phyloP scores from a whole-genome alignment of 30 jellyfish, hydroid and myxozoan genomes.

The Aurelia aurita region DNA sequence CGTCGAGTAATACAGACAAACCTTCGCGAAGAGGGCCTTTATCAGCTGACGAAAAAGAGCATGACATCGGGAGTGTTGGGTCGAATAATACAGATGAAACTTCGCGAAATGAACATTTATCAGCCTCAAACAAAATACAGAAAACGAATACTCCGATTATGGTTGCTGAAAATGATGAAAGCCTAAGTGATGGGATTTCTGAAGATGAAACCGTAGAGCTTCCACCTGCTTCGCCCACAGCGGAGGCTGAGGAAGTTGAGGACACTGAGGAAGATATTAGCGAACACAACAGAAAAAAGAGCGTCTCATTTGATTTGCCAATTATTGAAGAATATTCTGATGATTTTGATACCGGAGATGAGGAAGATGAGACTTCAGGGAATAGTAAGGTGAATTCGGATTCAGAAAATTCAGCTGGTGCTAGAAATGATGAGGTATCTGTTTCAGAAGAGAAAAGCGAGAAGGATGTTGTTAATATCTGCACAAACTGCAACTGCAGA shows the following conservation, averaged over 20 bases:
- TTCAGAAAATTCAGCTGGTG: too few species aligned
- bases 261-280: neutral
- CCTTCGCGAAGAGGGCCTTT: neutral
- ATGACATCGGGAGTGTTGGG: neutral
- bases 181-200: too few species aligned
- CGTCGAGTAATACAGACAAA: neutral
- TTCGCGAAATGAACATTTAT: neutral
- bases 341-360: constrained; percentile 29
- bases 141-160: too few species aligned
- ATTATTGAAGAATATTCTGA: constrained; percentile 33
- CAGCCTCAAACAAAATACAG: too few species aligned
- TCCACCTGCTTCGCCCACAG: neutral
- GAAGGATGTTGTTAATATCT: neutral
- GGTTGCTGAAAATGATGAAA: too few species aligned
- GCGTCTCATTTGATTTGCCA: constrained; percentile 38
- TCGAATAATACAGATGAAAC: neutral
- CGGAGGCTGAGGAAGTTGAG: neutral
- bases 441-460: too few species aligned
- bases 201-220: too few species aligned
- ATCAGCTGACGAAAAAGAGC: neutral
- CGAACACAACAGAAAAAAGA: neutral
- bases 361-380: neutral
- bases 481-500: constrained; percentile 50
- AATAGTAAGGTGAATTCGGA: too few species aligned
- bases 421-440: too few species aligned